These are phyloP conservation scores for Frankliniella intonsa DNA, from an alignment of 2,888 invertebrate species.

Conservation along the genomic window DNA sequence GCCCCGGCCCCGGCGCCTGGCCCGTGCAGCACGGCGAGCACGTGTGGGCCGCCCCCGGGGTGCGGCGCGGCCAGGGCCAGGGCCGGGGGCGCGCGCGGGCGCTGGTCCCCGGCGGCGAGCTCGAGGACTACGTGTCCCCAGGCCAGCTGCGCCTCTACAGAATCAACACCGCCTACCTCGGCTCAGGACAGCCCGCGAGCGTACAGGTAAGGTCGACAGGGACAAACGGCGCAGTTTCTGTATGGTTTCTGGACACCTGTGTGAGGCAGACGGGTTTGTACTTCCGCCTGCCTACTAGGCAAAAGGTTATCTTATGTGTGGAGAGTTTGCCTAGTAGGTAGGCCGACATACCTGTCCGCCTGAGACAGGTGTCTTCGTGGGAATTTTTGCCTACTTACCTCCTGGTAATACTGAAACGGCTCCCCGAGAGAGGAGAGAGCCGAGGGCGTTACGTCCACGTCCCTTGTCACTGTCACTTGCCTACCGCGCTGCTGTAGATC, in stretches of 20 bases:
- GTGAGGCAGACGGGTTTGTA: too few species aligned
- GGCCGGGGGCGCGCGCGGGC: neutral
- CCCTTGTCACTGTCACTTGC: too few species aligned
- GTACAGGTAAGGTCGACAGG: conserved; percentile 6
- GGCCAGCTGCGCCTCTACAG: conserved; percentile 3
- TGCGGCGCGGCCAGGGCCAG: neutral
- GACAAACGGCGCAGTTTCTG: too few species aligned
- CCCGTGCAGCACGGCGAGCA: neutral
- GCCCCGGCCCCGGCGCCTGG: neutral
- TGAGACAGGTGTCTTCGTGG: too few species aligned
- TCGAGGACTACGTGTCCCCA: conserved; percentile 27
- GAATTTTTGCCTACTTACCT: neutral
- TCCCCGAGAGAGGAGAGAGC: neutral
- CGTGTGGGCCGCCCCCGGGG: conserved; percentile 6
- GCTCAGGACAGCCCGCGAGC: neutral
- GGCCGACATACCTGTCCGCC: too few species aligned
- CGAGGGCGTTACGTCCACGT: too few species aligned
- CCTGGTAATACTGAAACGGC: too few species aligned
- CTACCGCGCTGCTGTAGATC: neutral
- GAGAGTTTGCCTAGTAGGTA: too few species aligned
- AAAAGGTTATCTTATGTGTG: too few species aligned
- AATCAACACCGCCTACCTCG: conserved; percentile 23
- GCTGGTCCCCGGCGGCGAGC: neutral
- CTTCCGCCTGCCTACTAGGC: too few species aligned
- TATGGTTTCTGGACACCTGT: too few species aligned